Evolutionary conservation across 1,140 invertebrate genomes (phyloP), one percentile per base, ranked within the genome.

Genomic region (Elymnias hypermnestra): DNA sequence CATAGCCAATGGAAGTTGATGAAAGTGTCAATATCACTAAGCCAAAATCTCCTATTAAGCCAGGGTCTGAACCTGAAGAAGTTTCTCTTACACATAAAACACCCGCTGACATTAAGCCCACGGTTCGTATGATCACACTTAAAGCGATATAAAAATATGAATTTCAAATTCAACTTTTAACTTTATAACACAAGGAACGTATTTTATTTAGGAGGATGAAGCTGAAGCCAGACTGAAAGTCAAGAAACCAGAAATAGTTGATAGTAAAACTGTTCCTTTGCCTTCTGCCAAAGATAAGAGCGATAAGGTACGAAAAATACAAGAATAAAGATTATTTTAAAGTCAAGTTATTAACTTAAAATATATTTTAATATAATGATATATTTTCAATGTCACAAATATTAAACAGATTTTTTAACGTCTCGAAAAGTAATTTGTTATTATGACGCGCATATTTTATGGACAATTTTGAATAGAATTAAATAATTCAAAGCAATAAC

Each of bases 61-160:
- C 82, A 42, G 72, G 62, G 23, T 47, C 72, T 45, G 71, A 71
- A 53, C 77, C 79, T 40, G 83, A 86, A 65, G 75, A 83, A 0
- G 78, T 83, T 49, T 72, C 72, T 53, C 68, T 83, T 22, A 81
- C 78, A 72, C 82, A 86, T 55, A 86, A 81, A 74, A 83, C 74
- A 65, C 79, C 82, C 3, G 74, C 82, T 33, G 72, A 83, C 56
- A 79, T 69, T 22, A 73, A 75, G 49, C 82, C 70, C 8, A 86
- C 82, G 82, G 82, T 86, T 63, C 15, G 78, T 85, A 81, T 39
- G n/a, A n/a, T n/a, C n/a, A n/a, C n/a, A n/a, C n/a, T n/a, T n/a
- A n/a, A n/a, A n/a, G n/a, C n/a, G n/a, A n/a, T n/a, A n/a, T n/a
- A n/a, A n/a, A n/a, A n/a, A n/a, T n/a, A n/a, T n/a, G n/a, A n/a